phyloP scores from a whole-genome alignment of 2,797 vertebrate genomes.

The Ispidina picta region DNA sequence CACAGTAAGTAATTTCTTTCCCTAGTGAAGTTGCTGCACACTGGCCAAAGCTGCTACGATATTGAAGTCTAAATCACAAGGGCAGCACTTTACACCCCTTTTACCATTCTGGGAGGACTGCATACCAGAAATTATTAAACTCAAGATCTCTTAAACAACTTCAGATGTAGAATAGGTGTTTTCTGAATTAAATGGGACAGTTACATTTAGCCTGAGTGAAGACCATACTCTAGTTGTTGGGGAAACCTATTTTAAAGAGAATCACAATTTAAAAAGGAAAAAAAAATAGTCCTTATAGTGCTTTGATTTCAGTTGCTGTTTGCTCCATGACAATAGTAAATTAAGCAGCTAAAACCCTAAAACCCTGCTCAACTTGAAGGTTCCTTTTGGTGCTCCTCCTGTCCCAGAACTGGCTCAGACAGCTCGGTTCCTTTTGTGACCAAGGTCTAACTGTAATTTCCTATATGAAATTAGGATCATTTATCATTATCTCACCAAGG shows the following conservation, averaged over 20 bases:
- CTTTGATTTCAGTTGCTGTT: neutral
- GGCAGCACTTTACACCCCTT: neutral
- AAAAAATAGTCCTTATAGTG: neutral
- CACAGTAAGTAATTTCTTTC: neutral
- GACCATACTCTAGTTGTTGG: no score
- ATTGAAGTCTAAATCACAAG: neutral
- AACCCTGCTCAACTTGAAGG: neutral
- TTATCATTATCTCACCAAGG: neutral
- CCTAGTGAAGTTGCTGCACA: neutral
- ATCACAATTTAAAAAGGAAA: neutral
- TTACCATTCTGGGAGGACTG: neutral
- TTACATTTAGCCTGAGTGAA: neutral
- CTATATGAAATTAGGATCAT: neutral
- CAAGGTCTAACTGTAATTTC: neutral
- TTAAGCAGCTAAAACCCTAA: neutral
- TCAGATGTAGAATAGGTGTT: neutral
- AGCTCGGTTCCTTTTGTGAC: neutral
- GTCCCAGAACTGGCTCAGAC: neutral
- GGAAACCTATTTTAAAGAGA: neutral
- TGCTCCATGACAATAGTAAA: neutral
- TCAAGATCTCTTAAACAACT: neutral
- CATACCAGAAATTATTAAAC: neutral
- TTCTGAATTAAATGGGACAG: neutral
- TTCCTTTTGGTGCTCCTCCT: neutral
- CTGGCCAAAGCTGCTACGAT: neutral